Evolutionary conservation across 1,140 invertebrate species (phyloP), one percentile per base, ranked within the genome.

Genomic region (Drosophila ficusphila): DNA sequence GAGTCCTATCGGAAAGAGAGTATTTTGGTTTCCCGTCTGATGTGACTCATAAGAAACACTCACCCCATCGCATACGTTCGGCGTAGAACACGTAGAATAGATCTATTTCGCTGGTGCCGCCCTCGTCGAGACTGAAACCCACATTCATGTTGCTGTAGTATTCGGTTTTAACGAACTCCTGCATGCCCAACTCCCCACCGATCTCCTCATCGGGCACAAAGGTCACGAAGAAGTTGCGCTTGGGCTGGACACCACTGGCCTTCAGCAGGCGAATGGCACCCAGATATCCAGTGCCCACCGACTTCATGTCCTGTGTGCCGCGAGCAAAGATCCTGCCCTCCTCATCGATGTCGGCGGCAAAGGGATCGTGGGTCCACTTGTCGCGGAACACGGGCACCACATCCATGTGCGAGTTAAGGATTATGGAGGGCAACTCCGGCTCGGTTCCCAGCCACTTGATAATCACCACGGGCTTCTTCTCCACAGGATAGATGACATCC

Each of bases 151-250:
- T 92, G 88, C 95, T 94, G 85, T 98, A 99, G 47, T 96, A 94
- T 19, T 95, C 92, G 0, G 94, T 95, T n/a, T 95, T 89, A 0
- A 98, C 94, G 92, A 98, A 98, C 60, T 93, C 91, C 68, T 93
- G 92, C 97, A 99, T 98, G 19, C 97, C 97, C 49, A 95, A 93
- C 4, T 92, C 83, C 0, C 97, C 97, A 0, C 97, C 97, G 67
- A 97, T 95, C 93, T 99, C 98, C 92, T 99, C 98, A 92, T 99
- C 98, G 79, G 97, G 96, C 16, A 97, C 95, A 93, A 96, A 98
- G 6, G 94, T 93, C 7, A 98, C 76, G 81, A 96, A 95, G 12
- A 96, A 79, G 4, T 95, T 96, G 52, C 96, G 92, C 64, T 94
- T 93, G 19, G 95, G 92, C 56, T 79, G 86, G 2, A 93, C 88